Conservation (phyloP, 2,113 vertebrate genomes). For the Oryzias curvinotus region DNA sequence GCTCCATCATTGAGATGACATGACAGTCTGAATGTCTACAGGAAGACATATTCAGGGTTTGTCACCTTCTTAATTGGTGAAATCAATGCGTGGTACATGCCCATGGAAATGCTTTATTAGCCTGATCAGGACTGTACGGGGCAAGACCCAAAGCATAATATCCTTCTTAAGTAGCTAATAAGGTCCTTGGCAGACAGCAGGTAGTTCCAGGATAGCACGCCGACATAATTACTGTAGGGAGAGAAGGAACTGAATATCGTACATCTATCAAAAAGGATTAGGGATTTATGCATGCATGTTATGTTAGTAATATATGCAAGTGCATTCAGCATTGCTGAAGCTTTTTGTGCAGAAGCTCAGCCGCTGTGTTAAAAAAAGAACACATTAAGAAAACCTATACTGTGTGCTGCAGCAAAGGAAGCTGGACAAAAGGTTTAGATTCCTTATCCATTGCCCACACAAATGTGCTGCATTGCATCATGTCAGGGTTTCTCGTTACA, state of each 20-base stretch:
- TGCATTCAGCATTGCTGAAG: conserved; percentile 28
- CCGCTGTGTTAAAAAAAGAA: conserved; percentile 21
- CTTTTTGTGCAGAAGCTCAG: conserved; percentile 30
- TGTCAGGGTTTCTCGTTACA: conserved; percentile 11
- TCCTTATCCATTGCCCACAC: conserved; percentile 5
- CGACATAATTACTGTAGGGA: conserved; percentile 45
- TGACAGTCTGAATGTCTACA: conserved; percentile 49
- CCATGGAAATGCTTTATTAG: conserved; percentile 68
- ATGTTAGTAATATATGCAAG: conserved; percentile 43
- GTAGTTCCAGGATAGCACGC: conserved; percentile 41
- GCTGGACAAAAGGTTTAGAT: conserved; percentile 29
- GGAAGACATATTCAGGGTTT: conserved; percentile 58
- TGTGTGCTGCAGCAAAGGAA: conserved; percentile 26
- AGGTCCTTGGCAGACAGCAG: conserved; percentile 56
- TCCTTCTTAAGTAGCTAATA: conserved; percentile 64
- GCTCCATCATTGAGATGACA: conserved; percentile 48
- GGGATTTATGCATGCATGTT: conserved; percentile 39
- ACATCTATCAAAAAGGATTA: conserved; percentile 44
- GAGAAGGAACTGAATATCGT: conserved; percentile 27
- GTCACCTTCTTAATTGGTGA: conserved; percentile 69
- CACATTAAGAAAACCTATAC: conserved; percentile 36
- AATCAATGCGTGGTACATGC: conserved; percentile 65
- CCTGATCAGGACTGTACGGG: conserved; percentile 69
- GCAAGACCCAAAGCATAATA: conserved; percentile 45
- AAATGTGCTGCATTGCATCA: conserved; percentile 10